Percentiles rank a stretch among this genome's conserved stretches.
These are phyloP conservation scores for Drusus annulatus DNA, from an alignment of 1,140 invertebrate species.

Conservation along the genomic window DNA sequence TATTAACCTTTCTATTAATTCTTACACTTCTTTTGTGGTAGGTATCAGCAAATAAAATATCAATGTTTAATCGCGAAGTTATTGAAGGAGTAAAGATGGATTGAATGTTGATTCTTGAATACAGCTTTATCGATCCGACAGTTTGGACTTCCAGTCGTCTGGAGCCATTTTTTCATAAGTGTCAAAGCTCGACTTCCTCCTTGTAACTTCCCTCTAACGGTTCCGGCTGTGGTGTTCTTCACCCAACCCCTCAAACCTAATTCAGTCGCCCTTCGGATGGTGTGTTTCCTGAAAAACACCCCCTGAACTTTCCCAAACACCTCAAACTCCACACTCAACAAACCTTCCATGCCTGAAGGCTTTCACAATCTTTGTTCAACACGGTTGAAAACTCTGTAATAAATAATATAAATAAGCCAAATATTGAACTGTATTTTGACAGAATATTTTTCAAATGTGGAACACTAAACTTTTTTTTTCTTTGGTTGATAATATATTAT, in stretches of 20 bases:
- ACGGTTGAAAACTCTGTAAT: no score
- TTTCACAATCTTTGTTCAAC: no score
- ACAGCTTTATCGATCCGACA: slow-evolving; percentile 75
- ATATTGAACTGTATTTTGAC: background rate
- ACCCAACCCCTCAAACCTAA: slow-evolving; percentile 78
- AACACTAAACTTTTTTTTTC: background rate
- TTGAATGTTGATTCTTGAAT: slow-evolving; percentile 69
- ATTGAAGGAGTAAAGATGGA: slow-evolving; percentile 47
- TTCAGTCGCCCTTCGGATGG: slow-evolving; percentile 71
- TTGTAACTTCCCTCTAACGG: slow-evolving; percentile 77
- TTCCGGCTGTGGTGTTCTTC: slow-evolving; percentile 76
- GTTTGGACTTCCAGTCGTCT: slow-evolving; percentile 74
- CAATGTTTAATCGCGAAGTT: slow-evolving; percentile 29
- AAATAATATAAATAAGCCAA: no score
- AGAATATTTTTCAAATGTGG: slow-evolving; percentile 9
- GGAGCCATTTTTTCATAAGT: slow-evolving; percentile 77
- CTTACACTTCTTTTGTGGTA: no score
- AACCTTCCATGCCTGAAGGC: background rate
- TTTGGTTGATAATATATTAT: background rate
- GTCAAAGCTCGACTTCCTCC: slow-evolving; percentile 71
- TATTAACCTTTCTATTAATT: no score
- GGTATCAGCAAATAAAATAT: no score
- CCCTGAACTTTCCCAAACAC: slow-evolving; percentile 75
- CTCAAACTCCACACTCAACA: slow-evolving; percentile 68
- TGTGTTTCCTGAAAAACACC: slow-evolving; percentile 74